Evolutionary conservation across 1,140 invertebrate genomes (phyloP).

Genomic region (Helicoverpa zea): DNA sequence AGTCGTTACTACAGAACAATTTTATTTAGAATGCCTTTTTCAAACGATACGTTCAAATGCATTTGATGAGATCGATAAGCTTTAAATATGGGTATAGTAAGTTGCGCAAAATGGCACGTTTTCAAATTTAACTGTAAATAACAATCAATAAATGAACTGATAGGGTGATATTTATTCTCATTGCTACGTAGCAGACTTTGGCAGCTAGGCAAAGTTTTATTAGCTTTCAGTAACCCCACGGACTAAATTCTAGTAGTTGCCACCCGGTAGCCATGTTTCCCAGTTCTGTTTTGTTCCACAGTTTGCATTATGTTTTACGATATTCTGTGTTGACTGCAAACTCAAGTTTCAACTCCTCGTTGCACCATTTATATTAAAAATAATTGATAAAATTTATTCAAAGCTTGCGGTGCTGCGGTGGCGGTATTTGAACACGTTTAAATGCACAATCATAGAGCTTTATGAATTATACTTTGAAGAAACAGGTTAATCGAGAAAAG

Average conservation of each 20-base stretch:
- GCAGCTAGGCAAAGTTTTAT: constrained; percentile 59
- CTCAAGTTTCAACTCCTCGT: constrained; percentile 32
- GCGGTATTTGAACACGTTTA: constrained; percentile 11
- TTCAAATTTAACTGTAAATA: too few relatives aligned
- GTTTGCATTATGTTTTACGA: constrained; percentile 50
- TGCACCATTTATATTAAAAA: constrained; percentile 35
- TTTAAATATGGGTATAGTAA: background rate
- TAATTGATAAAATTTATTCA: constrained; percentile 41
- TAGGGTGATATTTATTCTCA: constrained; percentile 50
- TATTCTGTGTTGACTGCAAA: constrained; percentile 25
- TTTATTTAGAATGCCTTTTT: constrained; percentile 18
- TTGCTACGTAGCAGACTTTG: constrained; percentile 48
- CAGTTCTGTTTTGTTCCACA: constrained; percentile 50
- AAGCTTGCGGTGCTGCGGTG: background rate
- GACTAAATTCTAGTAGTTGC: constrained; percentile 55
- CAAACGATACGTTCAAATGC: constrained; percentile 1
- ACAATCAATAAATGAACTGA: constrained; percentile 17
- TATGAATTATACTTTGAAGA: background rate
- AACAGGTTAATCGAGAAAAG: background rate
- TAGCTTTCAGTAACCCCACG: constrained; percentile 52
- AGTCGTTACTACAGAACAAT: background rate
- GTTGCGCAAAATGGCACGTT: background rate
- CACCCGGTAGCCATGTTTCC: constrained; percentile 38
- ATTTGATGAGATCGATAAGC: constrained; percentile 11
- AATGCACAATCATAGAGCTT: background rate